Evolutionary conservation across 92 coral and sea anemone genomes (phyloP), one percentile per base, ranked within the genome.

Genomic region (Pocillopora grandis): DNA sequence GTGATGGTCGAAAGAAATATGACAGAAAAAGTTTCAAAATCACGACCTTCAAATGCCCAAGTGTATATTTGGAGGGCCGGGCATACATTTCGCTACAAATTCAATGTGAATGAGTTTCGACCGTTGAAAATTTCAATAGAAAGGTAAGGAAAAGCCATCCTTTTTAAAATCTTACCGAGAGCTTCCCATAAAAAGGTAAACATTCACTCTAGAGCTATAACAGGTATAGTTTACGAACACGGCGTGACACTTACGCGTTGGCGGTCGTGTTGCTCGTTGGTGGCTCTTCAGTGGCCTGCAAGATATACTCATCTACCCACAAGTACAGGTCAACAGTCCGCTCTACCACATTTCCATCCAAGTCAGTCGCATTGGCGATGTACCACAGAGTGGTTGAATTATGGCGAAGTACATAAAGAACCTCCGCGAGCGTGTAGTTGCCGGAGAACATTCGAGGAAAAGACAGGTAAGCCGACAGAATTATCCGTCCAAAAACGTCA

Each of bases 341-440:
- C 33, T 62, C 16, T 49, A 83, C 14, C 31, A 10, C 31, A 0
- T 52, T 4, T 10, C 52, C n/a, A 23, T 31, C 62, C 2, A 73
- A 15, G 11, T 80, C 80, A 8, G 86, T 83, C 58, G 74, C 35
- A 73, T 83, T 74, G 1, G 80, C 61, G 12, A 83, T 62, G 33
- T 16, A 15, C 1, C 72, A 19, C 74, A 83, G 31, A 1, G 63
- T 42, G 1, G 72, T 73, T 31, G 35, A 23, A 66, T 83, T 65
- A 23, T 23, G 4, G 58, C 72, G 80, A 8, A 74, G 64, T 17
- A 20, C 16, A 8, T 13, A 7, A 49, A 83, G 35, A n/a, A 83
- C 18, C 16, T 83, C 64, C 31, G 33, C 62, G 7, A 83, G 80
- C 7, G 86, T 74, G 64, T 73, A 62, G 35, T 83, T 73, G n/a